Conservation (phyloP, 2,888 invertebrate genomes). For the Scaeva pyrastri region DNA sequence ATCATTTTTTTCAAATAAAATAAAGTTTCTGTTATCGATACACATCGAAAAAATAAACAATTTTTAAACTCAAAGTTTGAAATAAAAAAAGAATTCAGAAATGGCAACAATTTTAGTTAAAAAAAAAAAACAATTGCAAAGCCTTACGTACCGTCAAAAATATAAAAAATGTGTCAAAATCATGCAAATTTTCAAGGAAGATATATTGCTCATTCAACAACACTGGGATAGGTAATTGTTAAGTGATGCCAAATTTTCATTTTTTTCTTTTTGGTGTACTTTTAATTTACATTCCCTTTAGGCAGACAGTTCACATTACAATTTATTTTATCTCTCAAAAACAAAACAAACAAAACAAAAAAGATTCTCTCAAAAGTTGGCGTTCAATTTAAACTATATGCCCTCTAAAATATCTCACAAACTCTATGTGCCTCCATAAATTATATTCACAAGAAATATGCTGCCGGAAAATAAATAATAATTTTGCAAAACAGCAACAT, state of each 20-base stretch:
- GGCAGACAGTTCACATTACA: neutral
- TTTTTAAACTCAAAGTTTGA: no score
- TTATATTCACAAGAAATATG: constrained; percentile 10
- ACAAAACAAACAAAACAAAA: neutral
- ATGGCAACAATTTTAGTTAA: no score
- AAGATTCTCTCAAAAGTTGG: neutral
- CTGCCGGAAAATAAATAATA: constrained; percentile 25
- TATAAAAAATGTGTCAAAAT: no score
- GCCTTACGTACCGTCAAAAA: no score
- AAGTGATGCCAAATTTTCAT: neutral
- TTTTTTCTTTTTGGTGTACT: neutral
- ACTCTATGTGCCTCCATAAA: neutral
- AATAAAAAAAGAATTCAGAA: no score
- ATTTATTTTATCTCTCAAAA: neutral
- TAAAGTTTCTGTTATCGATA: no score
- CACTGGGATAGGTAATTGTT: no score
- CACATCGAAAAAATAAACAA: no score
- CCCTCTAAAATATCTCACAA: neutral
- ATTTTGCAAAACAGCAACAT: constrained; percentile 3
- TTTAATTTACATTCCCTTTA: neutral
- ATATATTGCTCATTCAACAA: no score
- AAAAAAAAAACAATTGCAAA: no score
- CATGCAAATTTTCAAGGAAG: no score
- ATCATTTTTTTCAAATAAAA: no score
- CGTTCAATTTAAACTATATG: constrained; percentile 8